Conservation (phyloP, 2,797 vertebrate genomes). For the Eleutherodactylus coqui region DNA sequence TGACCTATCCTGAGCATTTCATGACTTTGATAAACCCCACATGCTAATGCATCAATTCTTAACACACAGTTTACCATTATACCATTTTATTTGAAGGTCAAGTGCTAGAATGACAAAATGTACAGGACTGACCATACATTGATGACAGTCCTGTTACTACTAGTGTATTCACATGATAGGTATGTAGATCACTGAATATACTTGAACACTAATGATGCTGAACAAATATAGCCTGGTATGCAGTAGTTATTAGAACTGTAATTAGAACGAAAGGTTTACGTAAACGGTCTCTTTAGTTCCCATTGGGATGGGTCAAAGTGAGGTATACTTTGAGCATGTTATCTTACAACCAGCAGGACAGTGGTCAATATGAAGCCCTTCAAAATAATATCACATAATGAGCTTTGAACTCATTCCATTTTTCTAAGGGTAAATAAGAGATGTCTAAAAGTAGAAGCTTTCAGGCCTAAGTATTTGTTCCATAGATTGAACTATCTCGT, state of each 20-base stretch:
- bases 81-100: too few species aligned
- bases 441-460: neutral
- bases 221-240: neutral
- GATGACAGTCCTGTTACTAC: neutral
- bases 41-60: too few species aligned
- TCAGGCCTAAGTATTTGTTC: neutral
- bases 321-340: neutral
- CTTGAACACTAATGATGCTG: neutral
- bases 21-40: too few species aligned
- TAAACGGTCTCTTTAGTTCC: neutral
- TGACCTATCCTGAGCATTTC: too few species aligned
- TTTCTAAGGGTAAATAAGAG: neutral
- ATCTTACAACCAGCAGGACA: neutral
- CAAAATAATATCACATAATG: neutral
- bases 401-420: neutral
- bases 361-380: neutral
- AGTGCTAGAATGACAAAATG: too few species aligned
- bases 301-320: neutral
- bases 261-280: neutral
- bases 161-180: neutral
- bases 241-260: neutral
- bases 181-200: neutral
- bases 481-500: neutral
- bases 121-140: neutral
- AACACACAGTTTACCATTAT: too few species aligned